Evolutionary conservation across 2,888 invertebrate species (phyloP), one percentile per base, ranked within the genome.

Genomic region (Acleris literana): DNA sequence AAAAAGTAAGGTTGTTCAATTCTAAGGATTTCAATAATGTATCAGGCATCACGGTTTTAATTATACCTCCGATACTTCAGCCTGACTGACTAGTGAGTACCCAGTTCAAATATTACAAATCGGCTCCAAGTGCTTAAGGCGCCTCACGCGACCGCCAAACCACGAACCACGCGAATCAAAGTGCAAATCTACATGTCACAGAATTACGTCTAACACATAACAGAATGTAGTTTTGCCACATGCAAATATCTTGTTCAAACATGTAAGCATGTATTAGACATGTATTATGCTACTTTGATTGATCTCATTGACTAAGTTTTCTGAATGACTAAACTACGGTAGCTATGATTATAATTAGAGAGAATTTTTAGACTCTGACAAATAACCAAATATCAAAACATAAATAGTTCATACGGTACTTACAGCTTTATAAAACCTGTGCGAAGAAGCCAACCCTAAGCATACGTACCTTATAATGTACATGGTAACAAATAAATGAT

Each of bases 401-500:
- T 84, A 82, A 85, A 85, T 85, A 80, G 84, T 85, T 86, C 83
- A 86, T 77, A 56, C 74, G 71, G 74, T 73, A 71, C 70, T 74
- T 69, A 72, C 75, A 71, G 73, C 74, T 74, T 72, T 65, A 67
- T 66, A 74, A 71, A 76, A 73, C 70, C n/a, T 1, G 5, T 51
- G 18, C 33, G 63, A 49, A 57, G 43, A 46, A 22, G 44, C 51
- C 58, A 55, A 33, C 49, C 74, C 69, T 67, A 3, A 25, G 25
- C 7, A 25, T 25, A 25, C 6, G 9, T 33, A 33, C 33, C 1
- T 29, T 9, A 7, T 29, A n/a, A 29, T 7, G 29, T 29, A 29
- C 29, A 29, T 29, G 29, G 9, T 9, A 29, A 9, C 7, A 9
- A 29, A 25, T 25, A 9, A 29, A 29, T 2, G 7, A 29, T 29